phyloP scores from a whole-genome alignment of 1,140 invertebrate genomes.

The Papilio aristodemus region DNA sequence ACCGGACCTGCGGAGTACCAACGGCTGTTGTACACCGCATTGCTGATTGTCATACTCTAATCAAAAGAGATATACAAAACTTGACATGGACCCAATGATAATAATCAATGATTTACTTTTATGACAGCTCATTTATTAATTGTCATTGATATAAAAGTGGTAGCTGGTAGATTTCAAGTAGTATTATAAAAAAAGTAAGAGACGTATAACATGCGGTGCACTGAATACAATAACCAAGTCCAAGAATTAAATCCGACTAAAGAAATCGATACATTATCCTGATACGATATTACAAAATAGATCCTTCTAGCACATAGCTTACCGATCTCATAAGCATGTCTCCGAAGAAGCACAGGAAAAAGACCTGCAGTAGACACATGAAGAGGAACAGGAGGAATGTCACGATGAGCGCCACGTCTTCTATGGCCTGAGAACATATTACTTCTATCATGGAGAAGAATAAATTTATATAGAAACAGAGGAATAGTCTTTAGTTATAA shows the following conservation, averaged over 20 bases:
- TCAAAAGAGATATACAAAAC: constrained; percentile 32
- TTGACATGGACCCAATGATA: not conserved
- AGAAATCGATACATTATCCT: too few relatives aligned
- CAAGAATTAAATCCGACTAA: too few relatives aligned
- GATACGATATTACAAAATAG: too few relatives aligned
- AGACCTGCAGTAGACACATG: constrained; percentile 48
- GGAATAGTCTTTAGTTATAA: not conserved
- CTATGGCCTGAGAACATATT: constrained; percentile 40
- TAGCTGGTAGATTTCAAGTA: too few relatives aligned
- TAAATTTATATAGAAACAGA: too few relatives aligned
- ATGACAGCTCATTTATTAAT: too few relatives aligned
- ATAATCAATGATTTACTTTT: too few relatives aligned
- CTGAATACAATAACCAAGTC: too few relatives aligned
- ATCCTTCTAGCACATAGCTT: not conserved
- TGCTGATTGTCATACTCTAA: constrained; percentile 40
- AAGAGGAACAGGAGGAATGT: constrained; percentile 47
- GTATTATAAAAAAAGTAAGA: too few relatives aligned
- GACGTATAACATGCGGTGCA: too few relatives aligned
- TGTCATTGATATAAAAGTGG: too few relatives aligned
- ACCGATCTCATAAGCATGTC: constrained; percentile 43
- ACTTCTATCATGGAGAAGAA: not conserved
- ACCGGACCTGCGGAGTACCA: constrained; percentile 45
- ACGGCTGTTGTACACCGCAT: constrained; percentile 46
- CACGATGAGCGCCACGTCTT: constrained; percentile 40
- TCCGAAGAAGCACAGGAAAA: constrained; percentile 52